A percentile compares a stretch with the other conserved stretches of the same genome.
Evolutionary conservation across 2,888 invertebrate genomes (phyloP).

Genomic region (Sabellastarte sp.): DNA sequence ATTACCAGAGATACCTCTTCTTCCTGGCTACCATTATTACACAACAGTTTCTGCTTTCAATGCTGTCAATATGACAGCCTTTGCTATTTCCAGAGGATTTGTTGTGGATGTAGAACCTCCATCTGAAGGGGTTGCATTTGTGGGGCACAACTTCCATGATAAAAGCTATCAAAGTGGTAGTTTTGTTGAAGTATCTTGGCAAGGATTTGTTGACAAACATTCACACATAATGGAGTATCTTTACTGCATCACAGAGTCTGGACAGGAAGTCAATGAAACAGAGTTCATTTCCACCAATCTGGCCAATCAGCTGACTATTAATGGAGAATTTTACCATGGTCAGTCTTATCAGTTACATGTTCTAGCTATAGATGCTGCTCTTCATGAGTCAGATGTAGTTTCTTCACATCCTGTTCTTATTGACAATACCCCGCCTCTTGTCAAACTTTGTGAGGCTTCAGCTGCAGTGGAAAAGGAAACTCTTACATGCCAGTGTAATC

Average conservation of each 20-base stretch:
- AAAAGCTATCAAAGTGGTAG: background rate
- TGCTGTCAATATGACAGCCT: background rate
- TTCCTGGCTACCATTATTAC: background rate
- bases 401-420: background rate
- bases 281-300: too few species aligned
- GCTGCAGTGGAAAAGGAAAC: too few species aligned
- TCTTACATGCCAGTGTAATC: too few species aligned
- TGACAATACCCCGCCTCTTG: background rate
- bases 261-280: too few species aligned
- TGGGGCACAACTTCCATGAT: background rate
- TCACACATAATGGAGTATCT: background rate
- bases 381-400: background rate
- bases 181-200: background rate
- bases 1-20: background rate
- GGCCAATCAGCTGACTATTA: too few species aligned
- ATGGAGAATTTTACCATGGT: too few species aligned
- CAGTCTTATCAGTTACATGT: background rate
- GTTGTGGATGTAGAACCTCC: background rate
- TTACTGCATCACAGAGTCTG: background rate
- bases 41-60: background rate
- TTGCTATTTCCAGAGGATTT: background rate
- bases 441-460: background rate
- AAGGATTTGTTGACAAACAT: background rate
- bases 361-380: slow-evolving; percentile 1
- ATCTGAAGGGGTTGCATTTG: background rate